These are phyloP conservation scores for Pungitius pungitius DNA, from an alignment of 2,113 vertebrate species.

Conservation along the genomic window DNA sequence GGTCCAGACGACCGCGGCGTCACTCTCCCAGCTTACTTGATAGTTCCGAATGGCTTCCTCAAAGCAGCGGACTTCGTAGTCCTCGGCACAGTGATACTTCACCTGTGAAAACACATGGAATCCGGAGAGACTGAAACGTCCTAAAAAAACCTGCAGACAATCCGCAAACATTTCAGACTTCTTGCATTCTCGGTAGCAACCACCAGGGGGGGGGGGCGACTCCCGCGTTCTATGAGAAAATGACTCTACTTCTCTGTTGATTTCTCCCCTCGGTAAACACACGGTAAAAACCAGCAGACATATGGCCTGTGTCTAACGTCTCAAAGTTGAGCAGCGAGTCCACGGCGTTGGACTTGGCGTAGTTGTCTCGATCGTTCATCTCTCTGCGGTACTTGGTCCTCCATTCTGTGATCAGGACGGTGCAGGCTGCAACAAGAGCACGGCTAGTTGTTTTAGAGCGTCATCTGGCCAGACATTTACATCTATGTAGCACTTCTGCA, in stretches of 20 bases:
- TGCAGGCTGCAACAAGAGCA: constrained; percentile 78
- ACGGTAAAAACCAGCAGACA: not conserved
- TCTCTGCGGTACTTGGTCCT: constrained; percentile 89
- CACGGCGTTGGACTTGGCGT: constrained; percentile 86
- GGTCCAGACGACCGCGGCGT: too few relatives aligned
- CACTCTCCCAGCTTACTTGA: constrained; percentile 78
- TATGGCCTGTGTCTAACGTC: constrained; percentile 77
- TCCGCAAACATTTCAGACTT: not conserved
- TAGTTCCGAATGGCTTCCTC: constrained; percentile 87
- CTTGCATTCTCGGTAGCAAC: too few relatives aligned
- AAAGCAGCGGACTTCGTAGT: constrained; percentile 87
- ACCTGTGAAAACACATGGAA: constrained; percentile 76
- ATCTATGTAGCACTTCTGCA: too few relatives aligned
- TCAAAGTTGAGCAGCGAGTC: constrained; percentile 94
- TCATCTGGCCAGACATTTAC: too few relatives aligned
- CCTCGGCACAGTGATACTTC: constrained; percentile 89
- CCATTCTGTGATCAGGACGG: constrained; percentile 91
- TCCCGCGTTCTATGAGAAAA: too few relatives aligned
- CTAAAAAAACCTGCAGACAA: too few relatives aligned
- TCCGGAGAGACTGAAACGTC: not conserved
- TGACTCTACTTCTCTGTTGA: too few relatives aligned
- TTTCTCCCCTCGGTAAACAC: too few relatives aligned
- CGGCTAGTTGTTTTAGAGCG: too few relatives aligned
- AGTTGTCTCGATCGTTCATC: constrained; percentile 89
- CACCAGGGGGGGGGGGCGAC: too few relatives aligned